Evolutionary conservation across 2,888 invertebrate species (phyloP), one percentile per base, ranked within the genome.

Genomic region (Hipparchia sbordonii): DNA sequence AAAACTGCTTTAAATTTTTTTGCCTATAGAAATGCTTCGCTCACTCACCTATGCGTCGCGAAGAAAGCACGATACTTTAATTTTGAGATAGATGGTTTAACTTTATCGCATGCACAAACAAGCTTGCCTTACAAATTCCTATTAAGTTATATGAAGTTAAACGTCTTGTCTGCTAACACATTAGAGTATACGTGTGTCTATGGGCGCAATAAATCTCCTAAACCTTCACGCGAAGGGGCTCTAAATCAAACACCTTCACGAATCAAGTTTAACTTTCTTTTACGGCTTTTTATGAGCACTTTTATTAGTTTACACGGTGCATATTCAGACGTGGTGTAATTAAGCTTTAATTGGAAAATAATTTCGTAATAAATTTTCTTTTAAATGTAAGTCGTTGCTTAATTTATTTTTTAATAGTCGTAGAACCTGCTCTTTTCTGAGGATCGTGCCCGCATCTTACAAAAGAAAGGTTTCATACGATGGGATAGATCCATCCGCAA

Each of bases 261-360:
- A 23, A 23, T 23, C 23, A 78, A 80, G 83, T 82, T 81, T 74
- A 87, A 88, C 88, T 88, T 90, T 89, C 88, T 87, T 87, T 84
- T 81, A 82, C 80, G 80, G 81, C 82, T 84, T 48, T 82, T 80
- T 79, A 82, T 81, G 80, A 80, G 80, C 79, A 80, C 82, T 82
- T 81, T 82, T 81, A 83, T 84, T 84, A 74, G 63, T 78, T 79
- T 78, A 76, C 78, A 79, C 78, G 78, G 77, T 72, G 72, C 76
- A 75, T 75, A 78, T 77, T 76, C 74, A 69, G 70, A 72, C 73
- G 75, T 73, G 71, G 68, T 5, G 60, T 70, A 79, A 78, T 79
- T 76, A 71, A 74, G 72, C 72, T 68, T 79, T 73, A 76, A 81
- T 79, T 79, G 75, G 77, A 79, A 79, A 77, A 78, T 77, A 73